Percentiles rank a stretch among this genome's conserved stretches.
Conservation (phyloP, 2,888 invertebrate genomes). For the Serripes groenlandicus region DNA sequence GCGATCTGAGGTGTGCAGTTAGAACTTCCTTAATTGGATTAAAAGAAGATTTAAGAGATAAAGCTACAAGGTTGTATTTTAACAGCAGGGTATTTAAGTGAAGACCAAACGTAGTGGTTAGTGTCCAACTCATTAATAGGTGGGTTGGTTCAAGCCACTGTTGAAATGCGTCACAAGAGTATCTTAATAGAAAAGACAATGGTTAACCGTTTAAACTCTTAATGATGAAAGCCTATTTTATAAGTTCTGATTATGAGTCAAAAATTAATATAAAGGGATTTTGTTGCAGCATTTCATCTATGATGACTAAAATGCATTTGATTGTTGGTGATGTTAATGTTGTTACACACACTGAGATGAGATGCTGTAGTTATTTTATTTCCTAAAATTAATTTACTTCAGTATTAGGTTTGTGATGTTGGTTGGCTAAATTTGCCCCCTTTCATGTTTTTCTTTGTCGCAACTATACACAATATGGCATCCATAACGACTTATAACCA, state of each 20-base stretch:
- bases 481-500: neutral
- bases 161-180: too few relatives aligned
- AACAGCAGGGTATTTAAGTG: too few relatives aligned
- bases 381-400: neutral
- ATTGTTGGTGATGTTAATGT: neutral
- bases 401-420: neutral
- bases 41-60: neutral
- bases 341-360: neutral
- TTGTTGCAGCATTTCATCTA: neutral
- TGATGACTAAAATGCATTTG: too few relatives aligned
- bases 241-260: too few relatives aligned
- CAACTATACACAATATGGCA: neutral
- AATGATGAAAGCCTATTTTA: too few relatives aligned
- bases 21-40: neutral
- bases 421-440: too few relatives aligned
- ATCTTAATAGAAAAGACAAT: neutral
- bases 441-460: too few relatives aligned
- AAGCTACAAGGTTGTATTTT: too few relatives aligned
- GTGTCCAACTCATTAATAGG: neutral
- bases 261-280: neutral
- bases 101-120: too few relatives aligned
- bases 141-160: too few relatives aligned
- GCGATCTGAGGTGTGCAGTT: slow-evolving; percentile 31
- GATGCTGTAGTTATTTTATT: too few relatives aligned
- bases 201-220: too few relatives aligned